phyloP scores from a whole-genome alignment of 2,888 invertebrate genomes.

The Lepidonotus clava region DNA sequence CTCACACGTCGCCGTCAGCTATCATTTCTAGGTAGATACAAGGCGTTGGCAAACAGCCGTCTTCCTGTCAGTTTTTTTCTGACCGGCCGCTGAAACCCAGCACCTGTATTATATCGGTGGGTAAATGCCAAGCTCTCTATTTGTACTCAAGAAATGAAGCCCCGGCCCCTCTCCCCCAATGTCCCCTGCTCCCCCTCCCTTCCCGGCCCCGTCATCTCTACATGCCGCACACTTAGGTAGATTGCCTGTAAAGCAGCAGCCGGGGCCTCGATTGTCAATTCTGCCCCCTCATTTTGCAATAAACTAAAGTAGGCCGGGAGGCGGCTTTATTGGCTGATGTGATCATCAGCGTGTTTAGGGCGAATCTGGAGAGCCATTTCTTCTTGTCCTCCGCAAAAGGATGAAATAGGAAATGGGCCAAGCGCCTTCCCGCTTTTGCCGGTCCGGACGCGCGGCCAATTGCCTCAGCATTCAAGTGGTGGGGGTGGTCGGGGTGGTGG shows the following conservation, averaged over 20 bases:
- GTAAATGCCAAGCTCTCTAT: constrained; percentile 15
- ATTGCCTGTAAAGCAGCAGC: constrained; percentile 5
- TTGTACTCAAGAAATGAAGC: constrained; percentile 41
- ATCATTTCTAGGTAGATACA: background rate
- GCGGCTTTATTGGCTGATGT: constrained; percentile 22
- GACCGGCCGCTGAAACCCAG: background rate
- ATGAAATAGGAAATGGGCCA: background rate
- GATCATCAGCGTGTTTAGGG: constrained; percentile 24
- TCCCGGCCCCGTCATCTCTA: background rate
- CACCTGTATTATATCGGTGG: background rate
- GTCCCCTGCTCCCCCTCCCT: background rate
- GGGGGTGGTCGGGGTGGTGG: background rate
- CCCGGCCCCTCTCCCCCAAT: background rate
- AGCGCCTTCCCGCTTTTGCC: background rate
- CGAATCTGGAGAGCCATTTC: background rate
- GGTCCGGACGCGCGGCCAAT: background rate
- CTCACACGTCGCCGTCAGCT: background rate
- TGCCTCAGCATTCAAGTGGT: background rate
- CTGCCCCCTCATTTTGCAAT: constrained; percentile 34
- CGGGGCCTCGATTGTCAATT: constrained; percentile 6
- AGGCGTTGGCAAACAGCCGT: constrained; percentile 6
- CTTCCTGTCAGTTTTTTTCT: background rate
- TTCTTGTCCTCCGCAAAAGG: constrained; percentile 2
- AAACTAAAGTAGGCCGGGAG: constrained; percentile 31
- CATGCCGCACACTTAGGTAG: background rate